A percentile compares a stretch with the other conserved stretches of the same genome.
Conservation (phyloP, 2,888 invertebrate genomes). For the Drosophila austrosaltans region DNA sequence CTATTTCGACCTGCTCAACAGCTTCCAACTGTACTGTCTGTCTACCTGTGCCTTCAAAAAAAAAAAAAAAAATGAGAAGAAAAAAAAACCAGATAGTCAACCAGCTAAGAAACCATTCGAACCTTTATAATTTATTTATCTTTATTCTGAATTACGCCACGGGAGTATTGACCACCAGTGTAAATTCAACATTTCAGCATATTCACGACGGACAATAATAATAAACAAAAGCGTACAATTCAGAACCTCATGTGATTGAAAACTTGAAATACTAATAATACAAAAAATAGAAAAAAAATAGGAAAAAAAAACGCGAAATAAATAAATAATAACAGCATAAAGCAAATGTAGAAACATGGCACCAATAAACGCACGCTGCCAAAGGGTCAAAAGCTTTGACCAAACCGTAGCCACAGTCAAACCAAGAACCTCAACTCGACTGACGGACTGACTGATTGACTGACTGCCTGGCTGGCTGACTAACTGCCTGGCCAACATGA, state of each 20-base stretch:
- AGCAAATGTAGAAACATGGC: conserved; percentile 24
- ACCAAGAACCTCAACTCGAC: conserved; percentile 9
- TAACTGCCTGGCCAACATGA: background rate
- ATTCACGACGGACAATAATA: conserved; percentile 64
- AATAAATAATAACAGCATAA: conserved; percentile 41
- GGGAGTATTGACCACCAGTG: conserved; percentile 82
- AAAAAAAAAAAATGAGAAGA: background rate
- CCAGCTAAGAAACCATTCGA: conserved; percentile 52
- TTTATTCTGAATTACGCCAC: conserved; percentile 77
- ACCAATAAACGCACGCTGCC: conserved; percentile 14
- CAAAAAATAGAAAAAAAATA: conserved; percentile 40
- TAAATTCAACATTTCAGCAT: conserved; percentile 79
- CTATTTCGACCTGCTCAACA: conserved; percentile 78
- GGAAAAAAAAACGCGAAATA: conserved; percentile 20
- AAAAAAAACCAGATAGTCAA: conserved; percentile 58
- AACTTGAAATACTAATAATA: conserved; percentile 50
- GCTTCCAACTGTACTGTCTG: conserved; percentile 65
- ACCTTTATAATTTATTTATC: conserved; percentile 78
- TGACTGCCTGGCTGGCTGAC: background rate
- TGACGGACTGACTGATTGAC: background rate
- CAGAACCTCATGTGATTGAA: conserved; percentile 69
- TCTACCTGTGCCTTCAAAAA: conserved; percentile 62
- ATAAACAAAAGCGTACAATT: conserved; percentile 63
- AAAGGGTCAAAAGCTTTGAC: conserved; percentile 21
- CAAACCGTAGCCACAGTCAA: background rate